These are phyloP conservation scores for Globia sparganii DNA, from an alignment of 2,888 invertebrate genomes.

Conservation along the genomic window DNA sequence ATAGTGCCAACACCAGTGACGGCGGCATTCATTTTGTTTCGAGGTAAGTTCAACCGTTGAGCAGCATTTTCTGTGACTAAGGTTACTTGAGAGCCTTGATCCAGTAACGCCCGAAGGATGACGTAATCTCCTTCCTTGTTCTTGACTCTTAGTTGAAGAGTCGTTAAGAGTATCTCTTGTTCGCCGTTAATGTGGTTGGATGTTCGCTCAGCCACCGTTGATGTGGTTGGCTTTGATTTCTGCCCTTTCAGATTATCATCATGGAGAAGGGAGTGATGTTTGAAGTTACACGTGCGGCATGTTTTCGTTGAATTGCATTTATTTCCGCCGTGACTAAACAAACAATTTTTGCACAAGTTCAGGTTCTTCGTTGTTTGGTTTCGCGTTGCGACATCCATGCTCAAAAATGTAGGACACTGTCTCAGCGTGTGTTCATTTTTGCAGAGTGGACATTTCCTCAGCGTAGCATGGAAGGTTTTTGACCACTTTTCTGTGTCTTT, in stretches of 20 bases:
- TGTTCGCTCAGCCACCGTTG: neutral
- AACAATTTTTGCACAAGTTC: constrained; percentile 2
- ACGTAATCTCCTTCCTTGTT: constrained; percentile 5
- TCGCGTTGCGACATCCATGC: constrained; percentile 7
- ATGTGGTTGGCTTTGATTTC: neutral
- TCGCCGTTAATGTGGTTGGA: neutral
- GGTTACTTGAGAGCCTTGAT: constrained; percentile 6
- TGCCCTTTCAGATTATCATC: constrained; percentile 4
- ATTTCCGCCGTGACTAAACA: constrained; percentile 5
- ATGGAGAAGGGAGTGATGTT: constrained; percentile 3
- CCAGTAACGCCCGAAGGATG: constrained; percentile 6
- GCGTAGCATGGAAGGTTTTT: neutral
- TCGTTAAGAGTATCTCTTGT: neutral
- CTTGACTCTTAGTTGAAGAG: neutral
- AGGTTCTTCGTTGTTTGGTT: neutral
- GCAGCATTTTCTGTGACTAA: constrained; percentile 8
- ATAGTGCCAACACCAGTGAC: constrained; percentile 7
- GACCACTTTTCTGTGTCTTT: constrained; percentile 9
- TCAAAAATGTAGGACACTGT: constrained; percentile 10
- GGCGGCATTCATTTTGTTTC: neutral
- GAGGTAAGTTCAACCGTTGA: constrained; percentile 2
- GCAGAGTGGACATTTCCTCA: constrained; percentile 1
- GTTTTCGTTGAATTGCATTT: constrained; percentile 7
- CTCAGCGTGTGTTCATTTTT: neutral
- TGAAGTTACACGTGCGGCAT: constrained; percentile 10